phyloP scores from a whole-genome alignment of 1,140 invertebrate species.

The Pseudomyrmex sp. region DNA sequence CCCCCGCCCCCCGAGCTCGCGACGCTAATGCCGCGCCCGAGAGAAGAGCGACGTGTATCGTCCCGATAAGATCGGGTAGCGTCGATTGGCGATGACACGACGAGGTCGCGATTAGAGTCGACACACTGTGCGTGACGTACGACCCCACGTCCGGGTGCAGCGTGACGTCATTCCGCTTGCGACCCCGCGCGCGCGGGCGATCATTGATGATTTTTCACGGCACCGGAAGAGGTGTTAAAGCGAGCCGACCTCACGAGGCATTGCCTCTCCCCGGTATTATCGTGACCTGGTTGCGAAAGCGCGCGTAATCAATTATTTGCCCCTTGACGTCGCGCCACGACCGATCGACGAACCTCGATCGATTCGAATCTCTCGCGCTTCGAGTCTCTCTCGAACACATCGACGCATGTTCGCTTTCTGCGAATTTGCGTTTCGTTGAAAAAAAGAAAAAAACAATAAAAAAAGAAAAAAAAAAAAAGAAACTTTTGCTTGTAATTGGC shows the following conservation, averaged over 20 bases:
- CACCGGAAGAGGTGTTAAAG: neutral
- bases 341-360: slow-evolving; percentile 1
- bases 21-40: neutral
- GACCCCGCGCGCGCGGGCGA: too few relatives aligned
- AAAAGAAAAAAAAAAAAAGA: neutral
- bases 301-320: slow-evolving; percentile 49
- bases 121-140: too few relatives aligned
- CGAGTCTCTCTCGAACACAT: neutral
- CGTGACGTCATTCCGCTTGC: too few relatives aligned
- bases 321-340: slow-evolving; percentile 17
- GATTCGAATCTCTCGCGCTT: neutral
- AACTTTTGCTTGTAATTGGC: neutral
- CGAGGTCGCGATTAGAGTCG: slow-evolving; percentile 15
- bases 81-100: neutral
- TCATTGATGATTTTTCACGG: slow-evolving; percentile 35
- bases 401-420: neutral
- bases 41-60: neutral
- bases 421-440: neutral
- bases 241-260: slow-evolving; percentile 11
- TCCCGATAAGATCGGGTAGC: slow-evolving; percentile 18
- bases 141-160: too few relatives aligned
- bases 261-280: slow-evolving; percentile 13
- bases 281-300: slow-evolving; percentile 41
- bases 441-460: too few relatives aligned
- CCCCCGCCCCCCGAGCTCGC: neutral